These are phyloP conservation scores for Syrmaticus mikado DNA, from an alignment of 2,113 vertebrate species.

Conservation along the genomic window DNA sequence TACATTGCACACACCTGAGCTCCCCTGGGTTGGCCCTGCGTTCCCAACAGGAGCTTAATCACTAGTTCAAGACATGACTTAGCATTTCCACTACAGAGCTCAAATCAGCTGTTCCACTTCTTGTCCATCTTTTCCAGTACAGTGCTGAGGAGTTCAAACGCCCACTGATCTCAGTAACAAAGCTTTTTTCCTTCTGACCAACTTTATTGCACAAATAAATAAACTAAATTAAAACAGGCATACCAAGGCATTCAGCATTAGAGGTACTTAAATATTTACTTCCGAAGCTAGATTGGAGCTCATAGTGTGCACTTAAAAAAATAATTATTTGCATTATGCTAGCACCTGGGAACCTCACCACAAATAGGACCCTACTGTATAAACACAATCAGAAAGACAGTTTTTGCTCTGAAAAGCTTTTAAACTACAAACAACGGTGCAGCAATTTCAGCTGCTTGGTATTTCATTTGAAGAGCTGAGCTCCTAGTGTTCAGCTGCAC, in stretches of 20 bases:
- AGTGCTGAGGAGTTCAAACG: fast-evolving
- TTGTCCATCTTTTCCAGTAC: neutral
- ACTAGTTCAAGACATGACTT: too few species aligned
- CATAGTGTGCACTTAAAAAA: neutral
- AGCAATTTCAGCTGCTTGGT: neutral
- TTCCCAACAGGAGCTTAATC: too few species aligned
- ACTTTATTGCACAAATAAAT: neutral
- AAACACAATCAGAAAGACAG: neutral
- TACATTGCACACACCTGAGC: too few species aligned
- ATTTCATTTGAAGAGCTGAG: neutral
- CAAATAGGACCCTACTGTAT: neutral
- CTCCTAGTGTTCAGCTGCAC: neutral
- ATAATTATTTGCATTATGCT: neutral
- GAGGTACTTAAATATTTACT: slow-evolving; percentile 59
- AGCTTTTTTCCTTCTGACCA: fast-evolving
- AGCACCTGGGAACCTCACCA: slow-evolving; percentile 37
- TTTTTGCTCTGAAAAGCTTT: slow-evolving; percentile 14
- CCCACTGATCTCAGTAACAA: neutral
- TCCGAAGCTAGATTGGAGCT: slow-evolving; percentile 7
- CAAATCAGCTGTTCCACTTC: neutral
- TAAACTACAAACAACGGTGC: neutral
- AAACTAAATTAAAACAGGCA: neutral
- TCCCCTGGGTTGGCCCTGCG: too few species aligned
- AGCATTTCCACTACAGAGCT: too few species aligned
- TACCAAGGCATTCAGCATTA: slow-evolving; percentile 10